Base-by-base conservation (phyloP, 2,888 invertebrate genomes). In the Orthosia gothica region DNA sequence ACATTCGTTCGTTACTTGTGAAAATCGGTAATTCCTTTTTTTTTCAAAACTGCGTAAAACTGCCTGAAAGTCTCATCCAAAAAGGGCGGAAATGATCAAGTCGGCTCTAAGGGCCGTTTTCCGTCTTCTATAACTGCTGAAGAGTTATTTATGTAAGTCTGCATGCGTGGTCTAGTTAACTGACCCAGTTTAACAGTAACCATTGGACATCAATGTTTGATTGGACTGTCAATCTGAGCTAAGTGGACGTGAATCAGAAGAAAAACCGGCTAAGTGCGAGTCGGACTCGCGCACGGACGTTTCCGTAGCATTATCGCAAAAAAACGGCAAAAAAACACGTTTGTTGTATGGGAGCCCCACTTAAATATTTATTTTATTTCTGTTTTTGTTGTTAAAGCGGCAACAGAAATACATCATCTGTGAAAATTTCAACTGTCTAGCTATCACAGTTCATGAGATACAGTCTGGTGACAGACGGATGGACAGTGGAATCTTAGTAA, bases 101-200 rank as follows among this genome's bases (percentile, higher is more conserved):
- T 20, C 18, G 0, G 9, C 9, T 57, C 9, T 40, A 52, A 59
- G 23, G 32, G 23, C 2, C 47, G 7, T 12, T 5, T 52, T 70
- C 45, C 23, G n/a, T 20, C n/a, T 57, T 47, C 32, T 57, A 32
- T 23, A 47, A 58, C 26, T 50, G 20, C 20, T 74, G n/a, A 65
- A 55, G 49, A 50, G 20, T 55, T 62, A 45, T 69, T 76, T 76
- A 62, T 62, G 57, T 12, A 50, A 64, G 54, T 47, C 58, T 70
- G 3, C 72, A 71, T 52, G n/a, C 47, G 52, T 26, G 79, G 16
- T 66, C 65, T 52, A 23, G 5, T 62, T 81, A 26, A 16, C 47
- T 57, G 55, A 57, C 75, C 65, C 23, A 52, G 23, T 81, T 74
- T 23, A 55, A 74, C 45, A 40, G 9, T 9, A 40, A 40, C 40